A percentile compares a stretch with the other conserved stretches of the same genome.
Conservation (phyloP, 2,888 invertebrate genomes). For the Lasioglossum leucozonium region DNA sequence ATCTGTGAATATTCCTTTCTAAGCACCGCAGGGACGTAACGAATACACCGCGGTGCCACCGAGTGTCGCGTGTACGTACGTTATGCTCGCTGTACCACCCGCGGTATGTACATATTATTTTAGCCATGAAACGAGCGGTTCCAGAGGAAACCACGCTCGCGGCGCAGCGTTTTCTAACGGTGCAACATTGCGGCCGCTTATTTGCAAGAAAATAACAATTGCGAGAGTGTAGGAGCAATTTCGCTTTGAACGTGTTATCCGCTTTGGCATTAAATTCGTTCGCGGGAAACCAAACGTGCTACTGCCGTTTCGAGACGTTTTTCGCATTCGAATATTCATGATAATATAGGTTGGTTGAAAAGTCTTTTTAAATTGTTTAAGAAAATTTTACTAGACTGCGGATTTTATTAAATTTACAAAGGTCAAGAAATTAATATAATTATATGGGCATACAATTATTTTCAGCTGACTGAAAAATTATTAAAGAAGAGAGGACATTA, state of each 20-base stretch:
- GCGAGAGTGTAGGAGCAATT: neutral
- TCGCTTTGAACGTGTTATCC: neutral
- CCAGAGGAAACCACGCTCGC: conserved; percentile 2
- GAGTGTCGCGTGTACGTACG: conserved; percentile 15
- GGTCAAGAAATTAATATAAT: too few relatives aligned
- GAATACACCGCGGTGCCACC: conserved; percentile 29
- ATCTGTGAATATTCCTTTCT: conserved; percentile 59
- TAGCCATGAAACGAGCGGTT: neutral
- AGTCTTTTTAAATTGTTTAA: neutral
- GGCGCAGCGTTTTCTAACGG: conserved; percentile 6
- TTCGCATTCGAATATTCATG: neutral
- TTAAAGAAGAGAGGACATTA: too few relatives aligned
- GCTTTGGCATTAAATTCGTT: neutral
- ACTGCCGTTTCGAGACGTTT: neutral
- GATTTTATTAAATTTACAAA: too few relatives aligned
- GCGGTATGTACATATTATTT: conserved; percentile 24
- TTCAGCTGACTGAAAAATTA: too few relatives aligned
- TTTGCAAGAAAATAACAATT: conserved; percentile 4
- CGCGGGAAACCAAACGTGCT: neutral
- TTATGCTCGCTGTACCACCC: conserved; percentile 27
- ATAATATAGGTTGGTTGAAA: neutral
- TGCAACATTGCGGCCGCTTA: conserved; percentile 1
- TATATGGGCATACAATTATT: too few relatives aligned
- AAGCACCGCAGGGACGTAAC: conserved; percentile 54
- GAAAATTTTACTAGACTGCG: neutral